These are phyloP conservation scores for Xiphophorus maculatus DNA, from an alignment of 2,113 vertebrate species.

Conservation along the genomic window DNA sequence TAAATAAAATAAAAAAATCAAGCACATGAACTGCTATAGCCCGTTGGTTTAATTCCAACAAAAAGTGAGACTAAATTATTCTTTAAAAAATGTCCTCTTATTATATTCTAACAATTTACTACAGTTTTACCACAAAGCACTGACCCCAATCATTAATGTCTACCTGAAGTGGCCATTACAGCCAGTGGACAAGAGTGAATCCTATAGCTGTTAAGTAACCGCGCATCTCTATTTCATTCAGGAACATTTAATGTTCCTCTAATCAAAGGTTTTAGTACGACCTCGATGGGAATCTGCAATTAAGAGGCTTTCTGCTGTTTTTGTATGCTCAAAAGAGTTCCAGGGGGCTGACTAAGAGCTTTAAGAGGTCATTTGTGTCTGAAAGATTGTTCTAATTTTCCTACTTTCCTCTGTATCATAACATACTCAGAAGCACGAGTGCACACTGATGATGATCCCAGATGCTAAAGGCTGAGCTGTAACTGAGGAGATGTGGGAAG, in stretches of 20 bases:
- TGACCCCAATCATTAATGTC: not conserved
- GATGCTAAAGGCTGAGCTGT: slow-evolving; percentile 30
- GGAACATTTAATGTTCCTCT: not conserved
- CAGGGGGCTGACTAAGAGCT: slow-evolving; percentile 7
- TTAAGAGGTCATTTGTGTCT: slow-evolving; percentile 11
- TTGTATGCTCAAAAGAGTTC: slow-evolving; percentile 14
- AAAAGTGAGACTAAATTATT: not conserved
- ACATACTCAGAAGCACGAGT: slow-evolving; percentile 21
- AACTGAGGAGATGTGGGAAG: slow-evolving; percentile 8
- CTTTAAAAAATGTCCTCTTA: not conserved
- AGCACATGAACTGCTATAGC: not conserved
- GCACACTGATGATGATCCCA: slow-evolving; percentile 52
- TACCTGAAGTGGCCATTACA: not conserved
- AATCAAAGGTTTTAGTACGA: slow-evolving; percentile 13
- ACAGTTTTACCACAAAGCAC: not conserved
- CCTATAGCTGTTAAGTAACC: not conserved
- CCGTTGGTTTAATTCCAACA: not conserved
- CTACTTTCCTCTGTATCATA: not conserved
- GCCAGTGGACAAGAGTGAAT: not conserved
- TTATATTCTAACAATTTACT: not conserved
- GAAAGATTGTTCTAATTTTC: slow-evolving; percentile 7
- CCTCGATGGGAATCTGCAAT: not conserved
- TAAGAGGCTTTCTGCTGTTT: slow-evolving; percentile 10
- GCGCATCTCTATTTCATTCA: not conserved
- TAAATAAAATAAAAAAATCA: too few relatives aligned